Evolutionary conservation across 2,888 invertebrate species (phyloP).

Genomic region (Lasioglossum villosulum): DNA sequence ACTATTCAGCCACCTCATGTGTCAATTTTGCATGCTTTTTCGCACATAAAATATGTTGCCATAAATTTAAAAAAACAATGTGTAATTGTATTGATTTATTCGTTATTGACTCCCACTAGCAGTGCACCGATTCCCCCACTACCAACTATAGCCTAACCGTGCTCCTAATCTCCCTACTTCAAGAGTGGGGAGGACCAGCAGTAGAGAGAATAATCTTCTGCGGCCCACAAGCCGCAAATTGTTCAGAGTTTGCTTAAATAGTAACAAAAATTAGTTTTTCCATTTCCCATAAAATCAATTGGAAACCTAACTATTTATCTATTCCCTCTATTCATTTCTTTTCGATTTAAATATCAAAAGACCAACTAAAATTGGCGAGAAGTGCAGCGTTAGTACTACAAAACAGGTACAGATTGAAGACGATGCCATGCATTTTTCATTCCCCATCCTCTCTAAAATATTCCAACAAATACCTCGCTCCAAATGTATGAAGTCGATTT

Average conservation of each 20-base stretch:
- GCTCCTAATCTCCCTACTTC: too few relatives aligned
- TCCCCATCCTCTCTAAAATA: background rate
- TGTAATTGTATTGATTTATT: too few relatives aligned
- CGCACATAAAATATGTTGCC: background rate
- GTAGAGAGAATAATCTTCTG: too few relatives aligned
- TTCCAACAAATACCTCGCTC: background rate
- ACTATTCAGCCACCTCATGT: background rate
- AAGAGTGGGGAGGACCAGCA: too few relatives aligned
- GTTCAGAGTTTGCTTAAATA: too few relatives aligned
- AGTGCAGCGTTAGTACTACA: background rate
- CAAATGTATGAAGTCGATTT: background rate
- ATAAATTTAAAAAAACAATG: background rate
- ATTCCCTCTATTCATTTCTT: background rate
- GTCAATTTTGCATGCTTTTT: background rate
- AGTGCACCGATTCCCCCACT: too few relatives aligned
- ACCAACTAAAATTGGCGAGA: background rate
- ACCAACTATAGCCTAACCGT: too few relatives aligned
- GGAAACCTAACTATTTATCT: background rate
- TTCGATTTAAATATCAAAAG: background rate
- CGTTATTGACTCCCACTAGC: too few relatives aligned
- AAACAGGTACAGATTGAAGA: background rate
- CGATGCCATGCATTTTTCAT: background rate
- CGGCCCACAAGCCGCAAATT: too few relatives aligned
- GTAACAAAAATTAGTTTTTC: too few relatives aligned
- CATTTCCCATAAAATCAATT: background rate